Evolutionary conservation across 2,888 invertebrate genomes (phyloP), one percentile per base, ranked within the genome.

Genomic region (Timema cristinae): DNA sequence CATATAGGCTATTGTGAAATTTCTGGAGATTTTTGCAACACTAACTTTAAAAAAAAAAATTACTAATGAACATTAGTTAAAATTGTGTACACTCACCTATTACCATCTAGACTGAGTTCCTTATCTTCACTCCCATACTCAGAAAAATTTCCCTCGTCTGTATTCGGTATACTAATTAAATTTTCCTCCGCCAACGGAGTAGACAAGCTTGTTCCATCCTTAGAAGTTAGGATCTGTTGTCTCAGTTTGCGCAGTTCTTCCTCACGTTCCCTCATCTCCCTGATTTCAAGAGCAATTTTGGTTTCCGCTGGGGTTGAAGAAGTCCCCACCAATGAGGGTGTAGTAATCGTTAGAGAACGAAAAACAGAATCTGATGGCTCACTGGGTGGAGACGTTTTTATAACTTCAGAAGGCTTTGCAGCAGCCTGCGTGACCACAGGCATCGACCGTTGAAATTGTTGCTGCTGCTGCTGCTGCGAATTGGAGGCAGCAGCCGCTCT

Each of bases 221-320:
- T 71, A 61, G 69, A 66, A 47, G 47, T 51, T 50, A 47, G 66
- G 13, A 70, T 69, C 50, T 70, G 68, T 63, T 76, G 75, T 6
- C 82, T 77, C 75, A 79, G 77, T 72, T 77, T 77, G n/a, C 80
- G 78, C 59, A 85, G 78, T 72, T 86, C 86, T 67, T 83, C 84
- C 76, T 86, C 85, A 6, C 85, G 78, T 73, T 84, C 83, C 59
- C 80, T 78, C 75, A 83, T 79, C 75, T 85, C 83, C 54, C 82
- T 79, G 56, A 86, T 81, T 77, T 86, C 86, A 67, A 79, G 76
- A 1, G 83, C 84, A 49, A 85, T 84, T 73, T 78, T 83, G 78
- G 71, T 80, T 79, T 75, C 80, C 73, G 78, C 80, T 77, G 71
- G 66, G 8, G 68, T 71, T 11, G 50, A 70, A 7, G 16, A 13